Evolutionary conservation across 2,113 vertebrate genomes (phyloP).

Genomic region (Sardina pilchardus): DNA sequence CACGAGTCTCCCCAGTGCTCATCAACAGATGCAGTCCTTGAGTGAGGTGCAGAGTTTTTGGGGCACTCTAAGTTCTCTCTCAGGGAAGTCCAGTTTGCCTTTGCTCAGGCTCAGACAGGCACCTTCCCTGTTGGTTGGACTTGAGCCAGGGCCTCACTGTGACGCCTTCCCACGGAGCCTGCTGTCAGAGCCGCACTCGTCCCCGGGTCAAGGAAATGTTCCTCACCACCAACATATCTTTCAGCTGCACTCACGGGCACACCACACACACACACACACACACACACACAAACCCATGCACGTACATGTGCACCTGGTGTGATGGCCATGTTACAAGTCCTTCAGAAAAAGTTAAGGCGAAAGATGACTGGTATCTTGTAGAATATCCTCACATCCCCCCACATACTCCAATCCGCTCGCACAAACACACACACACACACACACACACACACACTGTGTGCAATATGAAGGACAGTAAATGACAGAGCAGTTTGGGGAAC

Average conservation of each 20-base stretch:
- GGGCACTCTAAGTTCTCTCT: background rate
- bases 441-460: background rate
- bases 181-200: background rate
- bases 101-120: background rate
- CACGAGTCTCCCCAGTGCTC: background rate
- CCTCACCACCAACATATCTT: background rate
- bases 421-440: background rate
- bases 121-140: background rate
- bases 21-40: background rate
- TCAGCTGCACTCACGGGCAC: background rate
- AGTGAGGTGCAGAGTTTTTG: background rate
- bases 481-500: background rate
- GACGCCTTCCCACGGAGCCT: background rate
- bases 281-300: background rate
- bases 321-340: slow-evolving; percentile 12
- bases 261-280: background rate
- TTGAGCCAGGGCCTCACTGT: background rate
- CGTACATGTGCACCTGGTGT: background rate
- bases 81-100: slow-evolving; percentile 1
- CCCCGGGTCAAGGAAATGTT: background rate
- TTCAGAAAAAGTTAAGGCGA: slow-evolving; percentile 1
- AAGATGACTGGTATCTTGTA: background rate
- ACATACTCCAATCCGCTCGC: background rate
- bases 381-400: background rate
- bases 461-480: background rate